A percentile compares a stretch with the other conserved stretches of the same genome.
Evolutionary conservation across 2,888 invertebrate species (phyloP).

Genomic region (Spatulosminthurus flaviceps): DNA sequence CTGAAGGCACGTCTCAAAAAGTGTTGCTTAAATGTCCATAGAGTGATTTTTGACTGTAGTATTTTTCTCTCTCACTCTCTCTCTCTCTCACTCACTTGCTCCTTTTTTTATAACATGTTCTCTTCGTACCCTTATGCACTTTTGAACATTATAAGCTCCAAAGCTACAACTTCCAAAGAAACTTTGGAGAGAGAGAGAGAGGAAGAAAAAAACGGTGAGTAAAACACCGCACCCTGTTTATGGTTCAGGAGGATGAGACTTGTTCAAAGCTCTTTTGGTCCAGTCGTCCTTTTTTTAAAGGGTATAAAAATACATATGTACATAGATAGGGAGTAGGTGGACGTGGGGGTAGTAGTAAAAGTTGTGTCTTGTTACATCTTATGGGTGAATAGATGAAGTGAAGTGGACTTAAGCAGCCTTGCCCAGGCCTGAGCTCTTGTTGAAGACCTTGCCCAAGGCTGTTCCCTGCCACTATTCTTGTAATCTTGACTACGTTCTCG

Average conservation of each 20-base stretch:
- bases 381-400: neutral
- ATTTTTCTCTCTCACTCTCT: conserved; percentile 20
- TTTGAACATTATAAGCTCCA: neutral
- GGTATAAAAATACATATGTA: neutral
- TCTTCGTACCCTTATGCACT: neutral
- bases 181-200: neutral
- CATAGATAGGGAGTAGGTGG: neutral
- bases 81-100: conserved; percentile 8
- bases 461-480: conserved; percentile 37
- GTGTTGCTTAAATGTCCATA: conserved; percentile 39
- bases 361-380: neutral
- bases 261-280: conserved; percentile 1
- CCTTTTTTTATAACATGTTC: too few relatives aligned
- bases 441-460: conserved; percentile 44
- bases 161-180: too few relatives aligned
- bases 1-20: conserved; percentile 26
- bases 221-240: conserved; percentile 50
- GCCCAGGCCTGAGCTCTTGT: conserved; percentile 38
- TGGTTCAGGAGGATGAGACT: conserved; percentile 23
- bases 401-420: neutral
- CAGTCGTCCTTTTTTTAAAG: neutral
- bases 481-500: conserved; percentile 23
- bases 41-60: conserved; percentile 27
- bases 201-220: conserved; percentile 39
- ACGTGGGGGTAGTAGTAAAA: neutral